Evolutionary conservation across 2,888 invertebrate species (phyloP), one percentile per base, ranked within the genome.

Genomic region (Trisateles emortualis): DNA sequence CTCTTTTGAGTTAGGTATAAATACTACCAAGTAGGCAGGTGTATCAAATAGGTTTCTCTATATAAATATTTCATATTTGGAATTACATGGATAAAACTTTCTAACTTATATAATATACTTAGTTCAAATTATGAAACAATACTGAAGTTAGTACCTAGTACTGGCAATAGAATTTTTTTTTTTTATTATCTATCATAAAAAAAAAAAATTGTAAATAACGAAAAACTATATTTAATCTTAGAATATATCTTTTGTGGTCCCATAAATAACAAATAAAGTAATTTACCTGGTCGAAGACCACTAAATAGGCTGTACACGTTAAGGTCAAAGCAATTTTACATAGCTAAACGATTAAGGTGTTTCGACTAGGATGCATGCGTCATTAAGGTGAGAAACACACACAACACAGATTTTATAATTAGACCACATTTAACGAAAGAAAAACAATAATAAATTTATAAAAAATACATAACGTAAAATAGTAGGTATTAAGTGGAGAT

Each of bases 271-370:
- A 17, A 33, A 48, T 47, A 17, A 43, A 56, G 52, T 57, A 5
- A 44, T 53, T 42, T 50, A 36, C 22, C 24, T 48, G 44, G 19
- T 6, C 9, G n/a, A 30, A 38, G 13, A 26, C 19, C 30, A 13
- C 29, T n/a, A 13, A 38, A 10, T 36, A 16, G 44, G 26, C 29
- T 52, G 44, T 47, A n/a, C 10, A 22, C 9, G 16, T 42, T 52
- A 48, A 55, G 61, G 57, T 50, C 61, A 52, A 39, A 52, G 6
- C 43, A 44, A 42, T 47, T 47, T 39, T 42, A 48, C 39, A 9
- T 4, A 35, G 13, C 0, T 50, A 30, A 47, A 57, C 44, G 47
- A 51, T 41, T 42, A n/a, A 42, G 14, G n/a, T 33, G 36, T 4
- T 35, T 29, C n/a, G 22, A 26, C 9, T 36, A 30, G 29, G 30